phyloP scores from a whole-genome alignment of 2,113 vertebrate species.

The Onychorhynchus coronatus region DNA sequence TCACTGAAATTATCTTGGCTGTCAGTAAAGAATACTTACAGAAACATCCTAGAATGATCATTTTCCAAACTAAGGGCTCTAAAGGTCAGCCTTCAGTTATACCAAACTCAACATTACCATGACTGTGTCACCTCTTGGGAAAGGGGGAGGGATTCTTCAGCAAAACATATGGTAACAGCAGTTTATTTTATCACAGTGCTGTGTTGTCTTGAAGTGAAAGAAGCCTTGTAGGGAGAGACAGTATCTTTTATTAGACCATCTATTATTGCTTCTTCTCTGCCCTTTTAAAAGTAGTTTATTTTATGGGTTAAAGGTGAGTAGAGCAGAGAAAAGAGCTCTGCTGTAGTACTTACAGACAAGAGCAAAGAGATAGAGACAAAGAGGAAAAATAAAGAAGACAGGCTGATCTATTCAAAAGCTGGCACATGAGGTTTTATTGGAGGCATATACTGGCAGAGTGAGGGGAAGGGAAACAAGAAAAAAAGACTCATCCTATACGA shows the following conservation, averaged over 20 bases:
- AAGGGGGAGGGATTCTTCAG: neutral
- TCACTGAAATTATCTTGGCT: neutral
- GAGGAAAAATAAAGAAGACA: constrained; percentile 10
- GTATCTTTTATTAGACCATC: constrained; percentile 43
- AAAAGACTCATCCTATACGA: neutral
- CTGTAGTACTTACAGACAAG: neutral
- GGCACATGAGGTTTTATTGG: neutral
- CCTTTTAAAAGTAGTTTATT: constrained; percentile 50
- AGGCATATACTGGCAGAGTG: neutral
- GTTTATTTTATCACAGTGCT: constrained; percentile 49
- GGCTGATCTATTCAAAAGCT: neutral
- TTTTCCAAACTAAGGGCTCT: constrained; percentile 10
- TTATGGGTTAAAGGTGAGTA: constrained; percentile 33
- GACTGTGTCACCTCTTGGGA: neutral
- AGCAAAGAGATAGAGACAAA: constrained; percentile 7
- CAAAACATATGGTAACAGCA: constrained; percentile 32
- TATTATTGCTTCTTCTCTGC: constrained; percentile 9
- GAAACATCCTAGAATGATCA: neutral
- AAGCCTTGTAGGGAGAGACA: neutral
- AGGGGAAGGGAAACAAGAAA: neutral
- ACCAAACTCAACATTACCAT: neutral
- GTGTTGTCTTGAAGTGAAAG: constrained; percentile 29
- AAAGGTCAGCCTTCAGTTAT: constrained; percentile 8
- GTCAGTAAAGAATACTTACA: neutral
- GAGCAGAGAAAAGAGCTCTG: constrained; percentile 11